Percentiles rank a stretch among this genome's conserved stretches.
Evolutionary conservation across 2,888 invertebrate genomes (phyloP).

Genomic region (Thysanoteuthis rhombus): DNA sequence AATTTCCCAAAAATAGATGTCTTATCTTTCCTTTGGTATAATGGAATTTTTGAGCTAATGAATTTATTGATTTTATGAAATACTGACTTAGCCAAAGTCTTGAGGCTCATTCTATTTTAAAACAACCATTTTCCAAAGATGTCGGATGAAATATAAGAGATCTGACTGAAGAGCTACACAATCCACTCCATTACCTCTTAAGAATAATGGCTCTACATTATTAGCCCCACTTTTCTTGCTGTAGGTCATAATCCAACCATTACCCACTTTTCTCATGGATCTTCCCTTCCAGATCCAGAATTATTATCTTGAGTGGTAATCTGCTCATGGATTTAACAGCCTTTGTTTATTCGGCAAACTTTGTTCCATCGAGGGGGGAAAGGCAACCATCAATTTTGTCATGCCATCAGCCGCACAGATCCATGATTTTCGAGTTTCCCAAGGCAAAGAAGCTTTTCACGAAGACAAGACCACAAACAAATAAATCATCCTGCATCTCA

Average conservation of each 20-base stretch:
- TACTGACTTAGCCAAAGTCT: neutral
- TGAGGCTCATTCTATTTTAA: neutral
- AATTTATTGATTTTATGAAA: neutral
- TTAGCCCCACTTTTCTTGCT: neutral
- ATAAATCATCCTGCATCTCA: neutral
- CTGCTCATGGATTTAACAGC: neutral
- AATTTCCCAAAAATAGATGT: neutral
- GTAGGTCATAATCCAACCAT: neutral
- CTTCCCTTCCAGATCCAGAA: neutral
- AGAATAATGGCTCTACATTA: neutral
- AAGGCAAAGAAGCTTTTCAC: neutral
- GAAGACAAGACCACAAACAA: neutral
- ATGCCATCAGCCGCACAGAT: neutral
- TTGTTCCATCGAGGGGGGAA: neutral
- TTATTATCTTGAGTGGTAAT: constrained; percentile 1
- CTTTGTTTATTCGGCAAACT: neutral
- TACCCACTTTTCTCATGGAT: neutral
- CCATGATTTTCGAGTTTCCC: neutral
- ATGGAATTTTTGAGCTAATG: neutral
- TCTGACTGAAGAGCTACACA: neutral
- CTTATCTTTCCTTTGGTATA: neutral
- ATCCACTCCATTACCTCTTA: neutral
- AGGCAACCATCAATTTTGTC: neutral
- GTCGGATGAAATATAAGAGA: neutral
- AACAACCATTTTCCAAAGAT: neutral